These are phyloP conservation scores for Rattus rattus DNA, from an alignment of 2,113 vertebrate species.

Conservation along the genomic window DNA sequence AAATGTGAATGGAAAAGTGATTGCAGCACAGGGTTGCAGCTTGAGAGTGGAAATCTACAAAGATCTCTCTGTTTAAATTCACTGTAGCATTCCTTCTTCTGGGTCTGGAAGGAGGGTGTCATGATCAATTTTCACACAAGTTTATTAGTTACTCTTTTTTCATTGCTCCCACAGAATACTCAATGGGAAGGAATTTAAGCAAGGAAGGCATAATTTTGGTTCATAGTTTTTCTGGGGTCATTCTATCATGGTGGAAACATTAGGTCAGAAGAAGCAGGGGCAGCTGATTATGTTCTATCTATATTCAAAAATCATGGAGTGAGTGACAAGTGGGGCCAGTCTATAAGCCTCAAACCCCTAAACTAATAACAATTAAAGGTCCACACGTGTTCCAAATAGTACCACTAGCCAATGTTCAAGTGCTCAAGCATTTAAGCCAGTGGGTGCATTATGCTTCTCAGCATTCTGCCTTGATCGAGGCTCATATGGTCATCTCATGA, in stretches of 20 bases:
- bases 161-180: neutral
- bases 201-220: neutral
- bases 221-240: neutral
- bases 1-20: neutral
- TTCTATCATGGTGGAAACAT: too few species aligned
- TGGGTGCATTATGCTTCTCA: neutral
- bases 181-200: neutral
- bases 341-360: too few species aligned
- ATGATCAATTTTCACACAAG: neutral
- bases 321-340: neutral
- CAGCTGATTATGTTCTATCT: neutral
- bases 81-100: neutral
- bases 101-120: neutral
- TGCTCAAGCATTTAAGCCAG: neutral
- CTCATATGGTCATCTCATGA: neutral
- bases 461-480: neutral
- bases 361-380: rapidly evolving
- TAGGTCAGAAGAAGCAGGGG: neutral
- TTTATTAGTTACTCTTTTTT: neutral
- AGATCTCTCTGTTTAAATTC: neutral
- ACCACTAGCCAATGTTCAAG: neutral
- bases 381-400: neutral
- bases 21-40: too few species aligned
- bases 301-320: neutral
- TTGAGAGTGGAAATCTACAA: too few species aligned